phyloP scores from a whole-genome alignment of 2,888 invertebrate genomes.

The Spisula solida region DNA sequence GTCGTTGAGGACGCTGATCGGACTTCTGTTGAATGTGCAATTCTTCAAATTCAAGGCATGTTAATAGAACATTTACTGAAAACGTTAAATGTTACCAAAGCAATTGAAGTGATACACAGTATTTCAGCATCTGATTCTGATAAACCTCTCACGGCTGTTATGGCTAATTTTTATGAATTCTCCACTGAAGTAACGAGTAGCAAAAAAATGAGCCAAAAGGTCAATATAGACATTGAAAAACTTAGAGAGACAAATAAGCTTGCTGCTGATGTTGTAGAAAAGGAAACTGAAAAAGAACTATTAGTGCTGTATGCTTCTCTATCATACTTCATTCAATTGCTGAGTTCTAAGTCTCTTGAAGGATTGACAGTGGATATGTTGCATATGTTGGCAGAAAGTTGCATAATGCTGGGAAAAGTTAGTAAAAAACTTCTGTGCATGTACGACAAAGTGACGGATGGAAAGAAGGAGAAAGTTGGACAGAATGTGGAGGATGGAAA shows the following conservation, averaged over 20 bases:
- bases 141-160: neutral
- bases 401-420: neutral
- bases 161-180: neutral
- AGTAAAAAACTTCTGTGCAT: neutral
- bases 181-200: neutral
- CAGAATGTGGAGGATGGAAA: conserved; percentile 5
- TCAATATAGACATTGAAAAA: neutral
- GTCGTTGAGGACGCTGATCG: neutral
- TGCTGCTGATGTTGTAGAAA: neutral
- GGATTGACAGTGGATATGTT: neutral
- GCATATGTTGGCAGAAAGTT: conserved; percentile 14
- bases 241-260: conserved; percentile 3
- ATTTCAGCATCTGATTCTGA: neutral
- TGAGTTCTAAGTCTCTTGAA: conserved; percentile 6
- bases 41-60: conserved; percentile 14
- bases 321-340: neutral
- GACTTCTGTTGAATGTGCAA: neutral
- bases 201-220: neutral
- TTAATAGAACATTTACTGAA: conserved; percentile 27
- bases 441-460: neutral
- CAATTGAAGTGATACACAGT: neutral
- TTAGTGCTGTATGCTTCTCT: conserved; percentile 15
- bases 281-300: neutral
- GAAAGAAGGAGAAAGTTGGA: neutral
- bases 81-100: neutral